These are phyloP conservation scores for Enteromius thamalakanensis DNA, from an alignment of 2,797 vertebrate species.

Conservation along the genomic window DNA sequence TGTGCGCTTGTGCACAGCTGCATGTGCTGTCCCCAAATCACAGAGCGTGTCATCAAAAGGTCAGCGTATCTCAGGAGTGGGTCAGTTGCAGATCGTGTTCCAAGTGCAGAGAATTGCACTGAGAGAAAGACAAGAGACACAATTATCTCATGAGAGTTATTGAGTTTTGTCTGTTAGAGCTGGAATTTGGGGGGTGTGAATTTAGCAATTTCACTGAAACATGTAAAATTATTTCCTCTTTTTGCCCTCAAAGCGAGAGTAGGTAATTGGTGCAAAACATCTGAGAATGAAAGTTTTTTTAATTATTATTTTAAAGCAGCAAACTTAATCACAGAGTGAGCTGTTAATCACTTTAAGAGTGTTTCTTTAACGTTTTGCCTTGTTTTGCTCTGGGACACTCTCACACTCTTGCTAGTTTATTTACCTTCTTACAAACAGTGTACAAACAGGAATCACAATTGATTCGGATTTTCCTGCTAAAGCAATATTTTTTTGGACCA, in stretches of 20 bases:
- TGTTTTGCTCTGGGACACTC: too few species aligned
- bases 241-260: neutral
- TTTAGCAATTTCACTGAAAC: conserved; percentile 16
- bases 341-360: conserved; percentile 1
- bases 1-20: neutral
- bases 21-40: conserved; percentile 29
- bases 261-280: conserved; percentile 21
- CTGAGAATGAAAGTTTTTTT: neutral
- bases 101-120: neutral
- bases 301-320: neutral
- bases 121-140: neutral
- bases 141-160: conserved; percentile 31
- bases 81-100: conserved; percentile 19
- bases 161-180: conserved; percentile 14
- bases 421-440: neutral
- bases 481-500: neutral
- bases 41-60: conserved; percentile 33
- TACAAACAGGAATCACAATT: neutral
- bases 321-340: neutral
- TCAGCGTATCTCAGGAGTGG: conserved; percentile 15
- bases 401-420: neutral
- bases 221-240: conserved; percentile 13
- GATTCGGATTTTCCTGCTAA: neutral
- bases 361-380: neutral
- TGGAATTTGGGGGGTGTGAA: conserved; percentile 3